Evolutionary conservation across 2,113 vertebrate genomes (phyloP).

Genomic region (Acrocephalus kingi): DNA sequence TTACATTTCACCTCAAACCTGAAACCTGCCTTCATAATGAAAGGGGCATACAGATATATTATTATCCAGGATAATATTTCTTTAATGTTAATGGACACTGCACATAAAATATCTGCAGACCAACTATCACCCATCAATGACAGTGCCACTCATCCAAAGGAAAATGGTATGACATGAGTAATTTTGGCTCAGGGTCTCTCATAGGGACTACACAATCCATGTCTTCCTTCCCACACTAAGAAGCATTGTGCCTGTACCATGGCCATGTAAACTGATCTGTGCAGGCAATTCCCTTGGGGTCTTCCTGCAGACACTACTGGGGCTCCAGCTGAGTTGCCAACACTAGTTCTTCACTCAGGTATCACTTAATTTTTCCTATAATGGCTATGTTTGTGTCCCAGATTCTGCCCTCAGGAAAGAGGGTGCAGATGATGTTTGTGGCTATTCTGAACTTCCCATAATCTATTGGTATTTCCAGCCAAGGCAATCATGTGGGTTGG

Average conservation of each 20-base stretch:
- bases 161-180: neutral
- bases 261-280: neutral
- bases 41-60: neutral
- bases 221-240: neutral
- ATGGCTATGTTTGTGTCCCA: neutral
- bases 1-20: neutral
- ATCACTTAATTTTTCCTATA: neutral
- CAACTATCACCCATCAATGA: neutral
- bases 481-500: neutral
- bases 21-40: neutral
- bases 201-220: fast-evolving
- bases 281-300: neutral
- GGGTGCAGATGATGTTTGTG: neutral
- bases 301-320: neutral
- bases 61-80: neutral
- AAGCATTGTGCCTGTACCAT: neutral
- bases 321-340: neutral
- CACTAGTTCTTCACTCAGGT: neutral
- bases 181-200: neutral
- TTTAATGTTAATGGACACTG: neutral
- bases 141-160: neutral
- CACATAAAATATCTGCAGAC: neutral
- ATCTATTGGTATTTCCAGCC: neutral
- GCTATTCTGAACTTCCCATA: neutral
- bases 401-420: neutral